Conservation (phyloP, 2,888 invertebrate species). For the Homarus gammarus region DNA sequence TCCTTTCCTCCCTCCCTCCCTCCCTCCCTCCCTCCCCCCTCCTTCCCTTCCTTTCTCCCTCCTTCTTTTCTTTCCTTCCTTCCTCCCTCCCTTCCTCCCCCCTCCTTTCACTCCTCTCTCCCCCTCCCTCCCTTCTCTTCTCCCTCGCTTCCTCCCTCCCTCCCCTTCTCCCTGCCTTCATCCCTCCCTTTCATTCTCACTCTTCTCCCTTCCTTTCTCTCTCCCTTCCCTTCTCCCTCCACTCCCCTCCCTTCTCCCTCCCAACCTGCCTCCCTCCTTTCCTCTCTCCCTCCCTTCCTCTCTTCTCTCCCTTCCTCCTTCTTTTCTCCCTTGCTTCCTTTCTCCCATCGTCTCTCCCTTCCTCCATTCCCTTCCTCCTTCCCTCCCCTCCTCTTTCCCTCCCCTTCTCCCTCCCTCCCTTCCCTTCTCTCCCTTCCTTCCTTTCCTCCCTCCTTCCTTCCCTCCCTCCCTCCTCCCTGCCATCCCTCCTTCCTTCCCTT, state of each 20-base stretch:
- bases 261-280: too few species aligned
- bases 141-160: too few species aligned
- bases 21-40: not conserved
- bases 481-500: not conserved
- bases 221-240: not conserved
- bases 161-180: too few species aligned
- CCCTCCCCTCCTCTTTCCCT: too few species aligned
- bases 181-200: too few species aligned
- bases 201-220: not conserved
- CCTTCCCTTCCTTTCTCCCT: not conserved
- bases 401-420: not conserved
- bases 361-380: not conserved
- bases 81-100: too few species aligned
- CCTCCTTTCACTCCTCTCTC: too few species aligned
- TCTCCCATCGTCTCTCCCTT: not conserved
- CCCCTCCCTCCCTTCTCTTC: too few species aligned
- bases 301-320: conserved; percentile 10
- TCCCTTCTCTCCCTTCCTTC: not conserved
- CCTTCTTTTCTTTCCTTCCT: too few species aligned
- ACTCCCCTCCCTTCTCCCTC: not conserved
- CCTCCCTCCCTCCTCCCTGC: not conserved
- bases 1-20: not conserved
- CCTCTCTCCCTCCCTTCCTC: not conserved
- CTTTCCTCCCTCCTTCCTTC: not conserved
- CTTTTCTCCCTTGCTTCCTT: conserved; percentile 7